Base-by-base conservation (phyloP, 2,113 vertebrate genomes). In the Ornithorhynchus anatinus region DNA sequence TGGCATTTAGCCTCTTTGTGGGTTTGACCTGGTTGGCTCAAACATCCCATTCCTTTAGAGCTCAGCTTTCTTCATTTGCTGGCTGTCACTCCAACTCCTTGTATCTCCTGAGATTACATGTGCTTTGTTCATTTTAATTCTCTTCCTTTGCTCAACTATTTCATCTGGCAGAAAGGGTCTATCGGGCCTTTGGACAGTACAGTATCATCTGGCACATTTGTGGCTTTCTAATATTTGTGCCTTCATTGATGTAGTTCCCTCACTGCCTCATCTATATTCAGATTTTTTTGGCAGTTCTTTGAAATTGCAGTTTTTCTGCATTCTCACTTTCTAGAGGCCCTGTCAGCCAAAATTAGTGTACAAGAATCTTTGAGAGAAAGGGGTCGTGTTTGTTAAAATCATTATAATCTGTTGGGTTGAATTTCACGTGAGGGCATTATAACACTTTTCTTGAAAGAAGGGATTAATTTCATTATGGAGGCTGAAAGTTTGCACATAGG, bases 21-120 rank as follows among this genome's bases (percentile, higher is more conserved):
- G 45, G 66, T 66, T 29, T 80, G 74, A 79, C 45, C 25, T 35
- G 52, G 66, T 22, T 82, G 56, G 11, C 12, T 77, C 72, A 67
- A 42, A 73, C 36, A 69, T n/a, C 23, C 7, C 67, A 61, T 47
- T 72, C 47, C 35, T 77, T 69, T 23, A 33, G 23, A 62, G 14
- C 35, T 69, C 73, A 32, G 39, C 54, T 51, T 35, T 59, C 50
- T 59, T 48, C 32, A 51, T 39, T 32, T 76, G 2, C 17, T 8
- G 37, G 19, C 1, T 72, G 31, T 59, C 73, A 72, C 6, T 74
- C 19, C 37, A 68, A 32, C 43, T 56, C 27, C 5, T 27, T 71
- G 51, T 36, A 53, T 7, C 20, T 73, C 47, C 57, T 79, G 72
- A 31, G 11, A 51, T 33, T 76, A 17, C 29, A 76, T 53, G 66